Base-by-base conservation (phyloP, 1,140 invertebrate species). In the Lepidurus arcticus region DNA sequence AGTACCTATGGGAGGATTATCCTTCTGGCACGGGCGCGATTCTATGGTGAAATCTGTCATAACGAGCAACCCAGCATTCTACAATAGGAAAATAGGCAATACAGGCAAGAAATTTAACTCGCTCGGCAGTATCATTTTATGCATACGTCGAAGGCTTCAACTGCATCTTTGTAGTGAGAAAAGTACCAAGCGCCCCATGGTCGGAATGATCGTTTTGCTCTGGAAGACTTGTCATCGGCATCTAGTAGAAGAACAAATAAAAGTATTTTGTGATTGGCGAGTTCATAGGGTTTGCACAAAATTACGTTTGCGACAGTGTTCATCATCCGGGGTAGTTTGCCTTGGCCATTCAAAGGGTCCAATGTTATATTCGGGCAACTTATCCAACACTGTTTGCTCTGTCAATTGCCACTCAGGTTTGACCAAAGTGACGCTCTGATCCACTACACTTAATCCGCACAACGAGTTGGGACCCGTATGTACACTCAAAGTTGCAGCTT, bases 361-460 rank as follows among this genome's bases (percentile, higher is more conserved):
- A 10, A 85, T 81, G 73, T 84, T 83, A 76, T 86, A 86, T 24
- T 81, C 82, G 76, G 83, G 82, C 0, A 87, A 75, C 16, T 83
- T 80, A 1, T 84, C 81, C 74, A 87, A 86, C 0, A 83, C 82
- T 5, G 81, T 80, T 7, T 84, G 82, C 2, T 83, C 81, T 21
- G 85, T 83, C 10, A 85, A 79, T 78, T 45, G 83, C 80, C 42
- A 84, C 84, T 5, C 83, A 84, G 78, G 78, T 34, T 74, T 47
- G 43, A 90, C 82, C 76, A 90, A 86, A 73, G 85, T 85, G 0
- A 88, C 87, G 73, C 89, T 88, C 79, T 88, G 88, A 83, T 91
- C 90, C 0, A 90, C 85, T 0, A 87, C 87, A 1, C 88, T 88
- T 16, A 90, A 80, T 26, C 87, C 88, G 81, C 90, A 91, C 0